A percentile compares a stretch with the other conserved stretches of the same genome.
phyloP scores from a whole-genome alignment of 2,888 invertebrate genomes.

The Siphlonurus alternatus region DNA sequence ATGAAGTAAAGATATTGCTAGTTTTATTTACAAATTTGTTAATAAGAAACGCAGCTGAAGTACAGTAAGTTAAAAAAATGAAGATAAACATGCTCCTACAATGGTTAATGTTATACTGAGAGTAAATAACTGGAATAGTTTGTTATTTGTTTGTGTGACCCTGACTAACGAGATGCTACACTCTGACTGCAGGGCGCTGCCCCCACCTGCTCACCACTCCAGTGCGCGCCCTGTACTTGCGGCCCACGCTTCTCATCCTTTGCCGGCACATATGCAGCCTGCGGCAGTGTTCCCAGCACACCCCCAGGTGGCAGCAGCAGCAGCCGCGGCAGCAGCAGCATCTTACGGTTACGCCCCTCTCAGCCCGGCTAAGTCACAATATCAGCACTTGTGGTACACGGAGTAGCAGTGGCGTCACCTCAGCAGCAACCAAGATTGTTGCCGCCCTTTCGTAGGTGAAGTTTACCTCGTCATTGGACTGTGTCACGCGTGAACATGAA shows the following conservation, averaged over 20 bases:
- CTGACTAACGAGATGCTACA: no score
- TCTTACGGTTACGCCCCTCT: slow-evolving; percentile 50
- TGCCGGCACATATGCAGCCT: slow-evolving; percentile 56
- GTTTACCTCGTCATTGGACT: not conserved
- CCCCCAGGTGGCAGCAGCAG: slow-evolving; percentile 31
- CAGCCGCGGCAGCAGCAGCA: slow-evolving; percentile 16
- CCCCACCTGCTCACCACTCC: slow-evolving; percentile 66
- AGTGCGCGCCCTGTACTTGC: slow-evolving; percentile 48
- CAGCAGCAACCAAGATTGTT: no score
- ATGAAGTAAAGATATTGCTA: no score
- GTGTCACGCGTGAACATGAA: not conserved
- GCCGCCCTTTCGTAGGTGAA: not conserved
- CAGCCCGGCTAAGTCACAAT: slow-evolving; percentile 51
- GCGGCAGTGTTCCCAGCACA: slow-evolving; percentile 43
- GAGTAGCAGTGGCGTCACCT: slow-evolving; percentile 29
- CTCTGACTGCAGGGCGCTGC: slow-evolving; percentile 36
- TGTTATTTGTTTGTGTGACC: no score
- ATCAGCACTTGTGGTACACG: slow-evolving; percentile 56
- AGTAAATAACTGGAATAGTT: no score
- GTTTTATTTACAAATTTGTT: no score
- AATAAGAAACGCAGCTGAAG: no score
- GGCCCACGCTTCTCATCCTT: slow-evolving; percentile 49
- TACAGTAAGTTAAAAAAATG: no score
- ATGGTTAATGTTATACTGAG: no score
- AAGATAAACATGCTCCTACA: no score